These are phyloP conservation scores for Lacerta viridis DNA, from an alignment of 2,797 vertebrate genomes.

Conservation along the genomic window DNA sequence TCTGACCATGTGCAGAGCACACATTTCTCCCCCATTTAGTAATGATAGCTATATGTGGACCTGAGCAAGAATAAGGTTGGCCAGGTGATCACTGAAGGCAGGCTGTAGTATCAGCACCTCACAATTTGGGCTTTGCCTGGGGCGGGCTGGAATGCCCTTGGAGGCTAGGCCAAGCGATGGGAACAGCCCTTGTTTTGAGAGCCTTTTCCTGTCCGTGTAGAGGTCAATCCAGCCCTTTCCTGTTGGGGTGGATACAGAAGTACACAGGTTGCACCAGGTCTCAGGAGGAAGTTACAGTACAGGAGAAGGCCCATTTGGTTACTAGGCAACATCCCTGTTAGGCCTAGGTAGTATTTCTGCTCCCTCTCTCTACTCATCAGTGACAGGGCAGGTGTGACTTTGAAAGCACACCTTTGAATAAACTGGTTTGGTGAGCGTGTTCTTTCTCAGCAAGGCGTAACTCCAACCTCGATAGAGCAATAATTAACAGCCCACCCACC, in stretches of 20 bases:
- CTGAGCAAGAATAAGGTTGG: neutral
- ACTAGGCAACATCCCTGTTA: neutral
- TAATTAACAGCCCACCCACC: neutral
- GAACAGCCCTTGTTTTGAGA: neutral
- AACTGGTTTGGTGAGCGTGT: slow-evolving; percentile 33
- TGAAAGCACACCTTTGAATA: neutral
- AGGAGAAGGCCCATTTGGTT: neutral
- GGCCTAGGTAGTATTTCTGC: neutral
- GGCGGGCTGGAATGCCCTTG: neutral
- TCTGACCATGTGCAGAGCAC: neutral
- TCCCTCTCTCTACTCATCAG: neutral
- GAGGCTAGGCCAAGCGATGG: neutral
- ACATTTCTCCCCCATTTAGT: neutral
- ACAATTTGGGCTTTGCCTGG: neutral
- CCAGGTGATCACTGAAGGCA: too few species aligned
- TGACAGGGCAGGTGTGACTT: slow-evolving; percentile 3
- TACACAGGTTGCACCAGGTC: neutral
- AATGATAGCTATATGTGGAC: neutral
- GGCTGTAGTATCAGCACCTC: too few species aligned
- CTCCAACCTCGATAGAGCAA: neutral
- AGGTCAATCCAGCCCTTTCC: neutral
- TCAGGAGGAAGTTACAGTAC: neutral
- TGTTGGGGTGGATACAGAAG: neutral
- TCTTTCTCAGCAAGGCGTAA: neutral
- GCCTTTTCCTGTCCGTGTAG: too few species aligned